phyloP scores from a whole-genome alignment of 2,113 vertebrate species.

The Panthera uncia region DNA sequence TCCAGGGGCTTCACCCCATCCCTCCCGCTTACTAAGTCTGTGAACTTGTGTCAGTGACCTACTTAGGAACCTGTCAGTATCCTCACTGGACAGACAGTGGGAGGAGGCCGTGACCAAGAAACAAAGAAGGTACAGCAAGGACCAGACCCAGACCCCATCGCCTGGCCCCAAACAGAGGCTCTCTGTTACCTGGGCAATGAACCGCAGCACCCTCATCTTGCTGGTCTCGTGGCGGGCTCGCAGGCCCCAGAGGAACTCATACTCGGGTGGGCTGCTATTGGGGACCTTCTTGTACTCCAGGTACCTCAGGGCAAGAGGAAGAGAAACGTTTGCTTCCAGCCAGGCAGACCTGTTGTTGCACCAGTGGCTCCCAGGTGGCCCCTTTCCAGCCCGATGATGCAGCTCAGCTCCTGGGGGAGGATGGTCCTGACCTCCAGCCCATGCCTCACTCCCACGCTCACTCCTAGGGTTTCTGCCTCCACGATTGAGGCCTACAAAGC shows the following conservation, averaged over 20 bases:
- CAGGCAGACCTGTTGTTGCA: neutral
- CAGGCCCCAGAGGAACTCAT: conserved; percentile 87
- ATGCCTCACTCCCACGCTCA: neutral
- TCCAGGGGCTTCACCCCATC: neutral
- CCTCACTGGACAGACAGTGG: neutral
- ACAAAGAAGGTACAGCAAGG: neutral
- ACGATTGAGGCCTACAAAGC: neutral
- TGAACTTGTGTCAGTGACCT: neutral
- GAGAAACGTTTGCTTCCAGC: neutral
- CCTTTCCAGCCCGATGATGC: neutral
- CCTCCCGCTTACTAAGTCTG: neutral
- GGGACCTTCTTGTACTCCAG: conserved; percentile 86
- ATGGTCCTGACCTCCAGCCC: neutral
- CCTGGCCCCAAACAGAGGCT: neutral
- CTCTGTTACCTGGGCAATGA: conserved; percentile 84
- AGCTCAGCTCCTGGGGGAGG: neutral
- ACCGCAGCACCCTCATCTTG: conserved; percentile 87
- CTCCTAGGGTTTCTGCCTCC: neutral
- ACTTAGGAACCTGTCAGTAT: neutral
- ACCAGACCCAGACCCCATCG: neutral
- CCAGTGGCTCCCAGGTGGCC: neutral
- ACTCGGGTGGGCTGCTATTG: conserved; percentile 85
- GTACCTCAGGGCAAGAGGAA: conserved; percentile 78
- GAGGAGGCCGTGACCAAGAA: neutral
- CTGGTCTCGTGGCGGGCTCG: conserved; percentile 86